phyloP scores from a whole-genome alignment of 2,113 vertebrate genomes.

The Procapra przewalskii region DNA sequence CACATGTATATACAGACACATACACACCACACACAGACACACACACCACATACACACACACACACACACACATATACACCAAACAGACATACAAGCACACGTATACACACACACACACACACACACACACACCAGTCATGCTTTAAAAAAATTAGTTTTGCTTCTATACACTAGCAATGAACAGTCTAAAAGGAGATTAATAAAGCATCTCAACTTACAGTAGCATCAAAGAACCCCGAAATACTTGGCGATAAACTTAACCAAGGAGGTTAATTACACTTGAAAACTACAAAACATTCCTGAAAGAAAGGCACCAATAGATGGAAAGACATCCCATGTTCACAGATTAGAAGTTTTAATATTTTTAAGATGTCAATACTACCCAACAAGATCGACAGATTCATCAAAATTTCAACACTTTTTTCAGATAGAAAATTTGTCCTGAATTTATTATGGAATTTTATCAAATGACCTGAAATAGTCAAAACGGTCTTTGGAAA shows the following conservation, averaged over 20 bases:
- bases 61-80: no score
- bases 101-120: not conserved
- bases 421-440: not conserved
- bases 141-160: not conserved
- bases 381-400: not conserved
- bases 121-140: not conserved
- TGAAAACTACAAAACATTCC: not conserved
- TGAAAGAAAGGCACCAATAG: not conserved
- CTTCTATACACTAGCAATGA: not conserved
- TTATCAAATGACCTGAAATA: not conserved
- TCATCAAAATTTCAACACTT: not conserved
- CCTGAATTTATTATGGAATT: not conserved
- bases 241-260: not conserved
- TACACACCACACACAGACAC: not conserved
- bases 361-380: not conserved
- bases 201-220: not conserved
- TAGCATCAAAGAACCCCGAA: not conserved
- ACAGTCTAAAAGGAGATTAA: not conserved
- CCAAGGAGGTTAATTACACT: not conserved
- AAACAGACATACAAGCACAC: not conserved
- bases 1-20: not conserved
- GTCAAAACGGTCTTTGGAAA: not conserved
- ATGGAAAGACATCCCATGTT: not conserved
- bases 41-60: not conserved
- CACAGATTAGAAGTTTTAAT: not conserved